Evolutionary conservation across 2,113 vertebrate genomes (phyloP).

Genomic region (Nibea coibor): DNA sequence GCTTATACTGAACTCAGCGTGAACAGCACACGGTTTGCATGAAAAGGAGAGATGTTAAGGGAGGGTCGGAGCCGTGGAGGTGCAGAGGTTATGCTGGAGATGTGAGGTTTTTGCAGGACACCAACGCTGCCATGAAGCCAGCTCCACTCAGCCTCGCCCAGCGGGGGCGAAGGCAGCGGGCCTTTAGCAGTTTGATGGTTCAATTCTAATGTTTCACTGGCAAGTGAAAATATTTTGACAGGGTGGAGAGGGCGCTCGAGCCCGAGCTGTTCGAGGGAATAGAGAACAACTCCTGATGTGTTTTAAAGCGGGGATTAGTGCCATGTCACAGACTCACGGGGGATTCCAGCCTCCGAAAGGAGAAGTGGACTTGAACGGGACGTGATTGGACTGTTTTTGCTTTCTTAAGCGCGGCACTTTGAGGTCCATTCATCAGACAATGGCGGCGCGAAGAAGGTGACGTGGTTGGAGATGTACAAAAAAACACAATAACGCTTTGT

Average conservation of each 20-base stretch:
- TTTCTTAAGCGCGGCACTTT: background rate
- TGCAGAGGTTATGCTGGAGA: background rate
- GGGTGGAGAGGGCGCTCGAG: conserved; percentile 13
- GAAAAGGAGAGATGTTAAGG: too few relatives aligned
- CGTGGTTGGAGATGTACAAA: too few relatives aligned
- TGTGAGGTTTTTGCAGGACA: conserved; percentile 11
- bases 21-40: background rate
- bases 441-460: too few relatives aligned
- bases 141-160: conserved; percentile 17
- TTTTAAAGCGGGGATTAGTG: conserved; percentile 28
- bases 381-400: background rate
- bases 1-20: background rate
- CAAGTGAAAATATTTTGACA: conserved; percentile 72
- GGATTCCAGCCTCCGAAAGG: background rate
- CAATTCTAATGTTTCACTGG: conserved; percentile 73
- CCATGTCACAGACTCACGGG: conserved; percentile 15
- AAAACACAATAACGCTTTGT: background rate
- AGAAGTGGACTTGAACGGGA: background rate
- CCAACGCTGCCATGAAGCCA: background rate
- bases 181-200: conserved; percentile 75
- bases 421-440: background rate
- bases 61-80: background rate
- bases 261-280: conserved; percentile 42
- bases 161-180: conserved; percentile 1
- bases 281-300: conserved; percentile 11